Percentiles rank a stretch among this genome's conserved stretches.
These are phyloP conservation scores for Poeciliopsis presidionis DNA, from an alignment of 2,797 vertebrate genomes.

Conservation along the genomic window DNA sequence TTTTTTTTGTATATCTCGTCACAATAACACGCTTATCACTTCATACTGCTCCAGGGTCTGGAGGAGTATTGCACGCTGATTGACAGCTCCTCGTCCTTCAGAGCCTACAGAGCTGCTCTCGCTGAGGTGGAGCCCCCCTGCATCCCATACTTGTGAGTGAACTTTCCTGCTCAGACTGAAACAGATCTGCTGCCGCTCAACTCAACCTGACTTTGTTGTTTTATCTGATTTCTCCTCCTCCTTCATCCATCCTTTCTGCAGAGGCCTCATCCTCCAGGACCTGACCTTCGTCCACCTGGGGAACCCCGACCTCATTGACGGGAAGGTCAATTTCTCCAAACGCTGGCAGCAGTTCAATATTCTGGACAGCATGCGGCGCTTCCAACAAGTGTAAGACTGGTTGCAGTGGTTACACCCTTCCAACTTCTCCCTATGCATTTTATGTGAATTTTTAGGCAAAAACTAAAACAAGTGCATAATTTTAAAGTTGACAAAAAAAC, in stretches of 20 bases:
- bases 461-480: not conserved
- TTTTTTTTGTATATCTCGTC: not conserved
- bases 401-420: not conserved
- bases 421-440: not conserved
- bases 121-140: conserved; percentile 96
- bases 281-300: conserved; percentile 98
- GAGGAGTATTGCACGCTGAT: conserved; percentile 98
- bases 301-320: conserved; percentile 95
- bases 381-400: conserved; percentile 95
- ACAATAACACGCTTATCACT: not conserved
- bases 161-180: not conserved
- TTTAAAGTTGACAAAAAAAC: not conserved
- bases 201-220: not conserved
- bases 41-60: conserved; percentile 83
- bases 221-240: not conserved
- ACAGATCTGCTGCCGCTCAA: not conserved
- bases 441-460: not conserved
- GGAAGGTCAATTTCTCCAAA: conserved; percentile 98
- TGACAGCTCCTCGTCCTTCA: conserved; percentile 98
- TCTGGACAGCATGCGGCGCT: conserved; percentile 98
- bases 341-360: conserved; percentile 99
- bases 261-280: conserved; percentile 97
- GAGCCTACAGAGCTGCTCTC: conserved; percentile 94
- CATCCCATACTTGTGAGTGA: conserved; percentile 96
- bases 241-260: conserved; percentile 54